Evolutionary conservation across 2,888 invertebrate genomes (phyloP).

Genomic region (Tachina grossa): DNA sequence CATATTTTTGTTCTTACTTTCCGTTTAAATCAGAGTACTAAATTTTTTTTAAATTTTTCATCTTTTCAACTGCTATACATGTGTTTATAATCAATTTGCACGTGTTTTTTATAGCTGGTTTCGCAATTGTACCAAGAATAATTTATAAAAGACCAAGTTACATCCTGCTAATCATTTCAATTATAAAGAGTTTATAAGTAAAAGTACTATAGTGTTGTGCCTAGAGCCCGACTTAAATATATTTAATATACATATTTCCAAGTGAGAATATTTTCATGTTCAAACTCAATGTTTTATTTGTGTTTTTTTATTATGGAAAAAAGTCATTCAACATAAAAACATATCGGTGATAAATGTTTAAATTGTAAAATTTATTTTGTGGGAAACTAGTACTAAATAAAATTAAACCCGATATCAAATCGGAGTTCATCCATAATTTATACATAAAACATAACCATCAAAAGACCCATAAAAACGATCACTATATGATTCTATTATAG

Average conservation of each 20-base stretch:
- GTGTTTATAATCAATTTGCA: too few relatives aligned
- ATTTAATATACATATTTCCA: background rate
- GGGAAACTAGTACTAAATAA: constrained; percentile 67
- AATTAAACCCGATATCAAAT: constrained; percentile 68
- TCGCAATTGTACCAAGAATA: too few relatives aligned
- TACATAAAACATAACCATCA: constrained; percentile 41
- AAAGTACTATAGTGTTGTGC: too few relatives aligned
- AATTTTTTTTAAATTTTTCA: too few relatives aligned
- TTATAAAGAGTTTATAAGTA: too few relatives aligned
- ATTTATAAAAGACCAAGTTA: too few relatives aligned
- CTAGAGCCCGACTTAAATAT: background rate
- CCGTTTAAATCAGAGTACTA: too few relatives aligned
- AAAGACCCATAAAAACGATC: constrained; percentile 49
- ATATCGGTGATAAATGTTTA: constrained; percentile 53
- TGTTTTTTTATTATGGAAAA: constrained; percentile 37
- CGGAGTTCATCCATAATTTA: constrained; percentile 65
- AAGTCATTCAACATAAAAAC: constrained; percentile 48
- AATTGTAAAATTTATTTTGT: constrained; percentile 69
- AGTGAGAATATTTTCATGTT: constrained; percentile 6
- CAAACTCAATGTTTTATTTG: constrained; percentile 38
- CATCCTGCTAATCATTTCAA: too few relatives aligned
- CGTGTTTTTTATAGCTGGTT: too few relatives aligned
- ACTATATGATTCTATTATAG: constrained; percentile 47
- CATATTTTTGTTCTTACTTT: too few relatives aligned
- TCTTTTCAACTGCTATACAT: too few relatives aligned